Evolutionary conservation across 2,797 vertebrate genomes (phyloP), one percentile per base, ranked within the genome.

Genomic region (Sebastes reedi): DNA sequence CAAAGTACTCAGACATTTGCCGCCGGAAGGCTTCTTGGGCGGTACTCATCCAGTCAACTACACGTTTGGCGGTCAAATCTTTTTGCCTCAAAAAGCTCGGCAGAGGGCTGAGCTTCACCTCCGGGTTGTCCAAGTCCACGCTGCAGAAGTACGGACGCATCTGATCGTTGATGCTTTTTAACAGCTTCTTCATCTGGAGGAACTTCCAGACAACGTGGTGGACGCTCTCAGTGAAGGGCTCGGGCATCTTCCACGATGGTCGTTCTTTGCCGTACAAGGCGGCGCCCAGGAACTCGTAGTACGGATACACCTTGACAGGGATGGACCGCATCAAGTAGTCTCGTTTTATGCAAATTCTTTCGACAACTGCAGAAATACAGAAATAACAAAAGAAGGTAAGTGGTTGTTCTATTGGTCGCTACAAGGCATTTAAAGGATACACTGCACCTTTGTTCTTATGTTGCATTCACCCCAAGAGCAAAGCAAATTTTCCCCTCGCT

Each of bases 231-330:
- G 66, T 93, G 80, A 97, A 62, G 29, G 97, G 86, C 25, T 97
- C 91, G 0, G 97, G 97, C 64, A 96, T 86, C 81, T 94, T 96
- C 87, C 96, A 94, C 13, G 81, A 56, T 0, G 96, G 96, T 0
- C 95, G 95, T 0, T 95, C 92, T 61, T 94, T 92, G 32, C 97
- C 96, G 24, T 97, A 98, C 0, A 98, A 86, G 42, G 96, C 94
- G 3, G 89, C 81, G 42, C 92, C 90, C 87, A 98, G 81, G 0
- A 92, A 96, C 22, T 54, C 0, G 0, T 95, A 95, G 87, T 96
- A 98, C 0, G 95, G 97, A 78, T 97, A 97, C 54, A 97, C 87
- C 50, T 86, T 94, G 36, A 98, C 60, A 0, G 90, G 86, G 27
- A 71, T 92, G 66, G 90, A 88, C 24, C 75, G 50, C 52, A 98